These are phyloP conservation scores for Drosophila sulfurigaster DNA, from an alignment of 1,140 invertebrate genomes.

Conservation along the genomic window DNA sequence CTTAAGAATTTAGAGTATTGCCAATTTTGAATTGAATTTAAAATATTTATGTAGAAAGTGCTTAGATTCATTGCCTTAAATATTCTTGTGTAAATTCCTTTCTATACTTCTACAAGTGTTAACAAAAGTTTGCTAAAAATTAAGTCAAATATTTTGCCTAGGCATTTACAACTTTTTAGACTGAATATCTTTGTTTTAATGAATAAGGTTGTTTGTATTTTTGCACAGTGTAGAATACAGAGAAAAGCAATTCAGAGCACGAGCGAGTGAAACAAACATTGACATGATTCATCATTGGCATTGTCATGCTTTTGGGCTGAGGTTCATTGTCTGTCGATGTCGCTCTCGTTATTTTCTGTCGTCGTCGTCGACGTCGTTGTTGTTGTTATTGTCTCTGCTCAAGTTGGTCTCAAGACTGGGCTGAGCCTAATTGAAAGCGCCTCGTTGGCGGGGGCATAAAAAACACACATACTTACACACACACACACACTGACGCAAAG, in stretches of 20 bases:
- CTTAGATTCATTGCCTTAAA: too few relatives aligned
- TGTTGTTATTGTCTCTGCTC: conserved; percentile 36
- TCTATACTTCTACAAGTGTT: too few relatives aligned
- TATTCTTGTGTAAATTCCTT: too few relatives aligned
- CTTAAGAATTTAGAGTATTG: too few relatives aligned
- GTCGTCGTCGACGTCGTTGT: neutral
- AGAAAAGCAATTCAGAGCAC: conserved; percentile 56
- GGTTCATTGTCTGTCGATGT: conserved; percentile 39
- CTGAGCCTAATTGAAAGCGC: conserved; percentile 54
- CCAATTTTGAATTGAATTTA: too few relatives aligned
- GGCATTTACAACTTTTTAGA: neutral
- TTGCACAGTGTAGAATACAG: conserved; percentile 16
- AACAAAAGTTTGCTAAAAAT: neutral
- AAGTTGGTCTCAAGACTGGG: conserved; percentile 40
- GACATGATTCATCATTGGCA: conserved; percentile 56
- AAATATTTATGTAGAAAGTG: too few relatives aligned
- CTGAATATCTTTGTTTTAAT: conserved; percentile 23
- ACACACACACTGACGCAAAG: neutral
- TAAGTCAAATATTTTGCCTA: neutral
- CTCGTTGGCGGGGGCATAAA: conserved; percentile 21
- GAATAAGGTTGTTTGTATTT: conserved; percentile 16
- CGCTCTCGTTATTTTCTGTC: too few relatives aligned
- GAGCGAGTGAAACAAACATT: conserved; percentile 43
- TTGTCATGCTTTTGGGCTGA: conserved; percentile 40
- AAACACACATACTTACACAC: conserved; percentile 6